Conservation (phyloP, 2,888 invertebrate genomes). For the Habroteleia sp. region DNA sequence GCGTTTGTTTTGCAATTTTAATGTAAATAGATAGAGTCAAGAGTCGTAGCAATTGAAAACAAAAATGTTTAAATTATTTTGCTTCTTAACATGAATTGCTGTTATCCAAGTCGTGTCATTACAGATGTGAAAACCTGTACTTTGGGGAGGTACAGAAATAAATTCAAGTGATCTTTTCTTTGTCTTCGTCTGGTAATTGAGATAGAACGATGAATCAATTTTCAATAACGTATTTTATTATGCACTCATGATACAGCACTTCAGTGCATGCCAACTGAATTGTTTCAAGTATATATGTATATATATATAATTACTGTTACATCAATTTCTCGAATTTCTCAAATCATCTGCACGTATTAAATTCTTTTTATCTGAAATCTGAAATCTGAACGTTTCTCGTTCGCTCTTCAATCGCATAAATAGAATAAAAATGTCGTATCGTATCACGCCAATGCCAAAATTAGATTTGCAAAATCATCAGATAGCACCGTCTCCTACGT, state of each 20-base stretch:
- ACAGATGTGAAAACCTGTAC: not conserved
- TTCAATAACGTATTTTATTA: not conserved
- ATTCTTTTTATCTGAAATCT: not conserved
- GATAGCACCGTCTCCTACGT: conserved; percentile 58
- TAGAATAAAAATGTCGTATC: conserved; percentile 53
- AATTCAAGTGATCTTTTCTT: conserved; percentile 13
- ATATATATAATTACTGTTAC: too few species aligned
- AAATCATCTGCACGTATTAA: conserved; percentile 1
- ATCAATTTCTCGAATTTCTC: too few species aligned
- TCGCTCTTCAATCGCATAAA: conserved; percentile 52
- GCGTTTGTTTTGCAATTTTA: not conserved
- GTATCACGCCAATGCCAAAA: conserved; percentile 66
- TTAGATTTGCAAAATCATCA: conserved; percentile 72
- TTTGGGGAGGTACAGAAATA: not conserved
- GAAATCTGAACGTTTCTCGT: too few species aligned
- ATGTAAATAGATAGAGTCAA: conserved; percentile 27
- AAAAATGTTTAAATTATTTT: conserved; percentile 12
- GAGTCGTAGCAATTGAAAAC: conserved; percentile 1
- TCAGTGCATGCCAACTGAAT: too few species aligned
- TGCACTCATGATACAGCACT: too few species aligned
- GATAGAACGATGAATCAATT: not conserved
- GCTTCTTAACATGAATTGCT: conserved; percentile 4
- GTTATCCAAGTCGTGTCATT: conserved; percentile 2
- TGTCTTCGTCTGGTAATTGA: not conserved
- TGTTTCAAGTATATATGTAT: too few species aligned